Conservation (phyloP, 2,113 vertebrate genomes). For the Todiramphus saurophagus region DNA sequence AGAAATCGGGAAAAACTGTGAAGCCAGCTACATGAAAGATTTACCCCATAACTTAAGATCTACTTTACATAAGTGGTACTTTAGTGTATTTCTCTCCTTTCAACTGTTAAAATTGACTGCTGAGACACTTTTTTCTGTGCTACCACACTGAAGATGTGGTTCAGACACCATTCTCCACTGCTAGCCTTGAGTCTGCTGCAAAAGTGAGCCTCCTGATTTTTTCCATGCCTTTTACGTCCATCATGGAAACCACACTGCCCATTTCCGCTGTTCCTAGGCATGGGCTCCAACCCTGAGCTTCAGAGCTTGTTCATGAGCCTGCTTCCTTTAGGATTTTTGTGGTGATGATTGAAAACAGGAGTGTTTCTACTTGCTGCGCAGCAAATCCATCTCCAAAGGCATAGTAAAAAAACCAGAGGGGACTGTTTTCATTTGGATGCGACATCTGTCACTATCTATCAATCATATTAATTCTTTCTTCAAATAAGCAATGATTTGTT, state of each 20-base stretch:
- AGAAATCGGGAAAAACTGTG: background rate
- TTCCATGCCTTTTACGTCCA: background rate
- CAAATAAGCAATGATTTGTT: background rate
- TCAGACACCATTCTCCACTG: background rate
- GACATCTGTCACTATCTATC: background rate
- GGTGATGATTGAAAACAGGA: conserved; percentile 53
- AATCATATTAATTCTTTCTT: conserved; percentile 4
- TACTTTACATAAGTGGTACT: background rate
- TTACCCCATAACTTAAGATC: background rate
- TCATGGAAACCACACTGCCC: background rate
- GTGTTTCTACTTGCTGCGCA: background rate
- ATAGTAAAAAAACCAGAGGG: background rate
- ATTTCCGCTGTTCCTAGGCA: background rate
- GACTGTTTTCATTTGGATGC: background rate
- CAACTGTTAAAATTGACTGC: background rate
- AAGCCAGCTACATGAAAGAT: background rate
- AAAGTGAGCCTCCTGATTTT: background rate
- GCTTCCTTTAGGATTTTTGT: conserved; percentile 27
- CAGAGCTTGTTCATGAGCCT: background rate
- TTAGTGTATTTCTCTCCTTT: background rate
- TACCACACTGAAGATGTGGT: background rate
- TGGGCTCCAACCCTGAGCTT: conserved; percentile 9
- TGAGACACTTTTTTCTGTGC: background rate
- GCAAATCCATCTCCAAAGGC: conserved; percentile 30
- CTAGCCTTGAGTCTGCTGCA: background rate